Percentiles rank a stretch among this genome's conserved stretches.
phyloP scores from a whole-genome alignment of 2,797 vertebrate genomes.

The Echeneis naucrates region DNA sequence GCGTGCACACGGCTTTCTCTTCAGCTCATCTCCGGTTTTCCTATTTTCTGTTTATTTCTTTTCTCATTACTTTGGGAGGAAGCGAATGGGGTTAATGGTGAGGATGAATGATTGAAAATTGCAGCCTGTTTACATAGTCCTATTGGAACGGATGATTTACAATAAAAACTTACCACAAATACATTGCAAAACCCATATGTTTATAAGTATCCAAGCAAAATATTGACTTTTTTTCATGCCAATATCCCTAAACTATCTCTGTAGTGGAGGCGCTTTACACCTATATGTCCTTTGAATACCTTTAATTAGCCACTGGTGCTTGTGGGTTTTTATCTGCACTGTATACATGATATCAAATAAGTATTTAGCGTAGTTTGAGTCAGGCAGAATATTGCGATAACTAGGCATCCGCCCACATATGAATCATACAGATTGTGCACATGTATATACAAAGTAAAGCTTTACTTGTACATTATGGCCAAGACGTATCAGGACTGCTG shows the following conservation, averaged over 20 bases:
- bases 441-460: constrained; percentile 12
- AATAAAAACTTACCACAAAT: constrained; percentile 8
- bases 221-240: constrained; percentile 29
- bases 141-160: constrained; percentile 8
- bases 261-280: constrained; percentile 11
- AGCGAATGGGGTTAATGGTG: not conserved
- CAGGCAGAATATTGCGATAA: constrained; percentile 55
- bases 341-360: constrained; percentile 40
- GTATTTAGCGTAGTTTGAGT: constrained; percentile 53
- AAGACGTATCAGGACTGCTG: constrained; percentile 27
- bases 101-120: constrained; percentile 11
- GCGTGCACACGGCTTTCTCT: not conserved
- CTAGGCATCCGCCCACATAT: constrained; percentile 55
- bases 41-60: not conserved
- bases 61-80: constrained; percentile 7
- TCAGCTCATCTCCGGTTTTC: not conserved
- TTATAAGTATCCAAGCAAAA: constrained; percentile 16
- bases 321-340: constrained; percentile 49
- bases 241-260: constrained; percentile 14
- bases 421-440: constrained; percentile 16
- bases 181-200: constrained; percentile 1
- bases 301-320: constrained; percentile 51
- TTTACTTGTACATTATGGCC: constrained; percentile 9
- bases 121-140: not conserved
- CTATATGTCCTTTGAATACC: constrained; percentile 41